A percentile compares a stretch with the other conserved stretches of the same genome.
Conservation (phyloP, 2,113 vertebrate genomes). For the Pelvicachromis taeniatus region DNA sequence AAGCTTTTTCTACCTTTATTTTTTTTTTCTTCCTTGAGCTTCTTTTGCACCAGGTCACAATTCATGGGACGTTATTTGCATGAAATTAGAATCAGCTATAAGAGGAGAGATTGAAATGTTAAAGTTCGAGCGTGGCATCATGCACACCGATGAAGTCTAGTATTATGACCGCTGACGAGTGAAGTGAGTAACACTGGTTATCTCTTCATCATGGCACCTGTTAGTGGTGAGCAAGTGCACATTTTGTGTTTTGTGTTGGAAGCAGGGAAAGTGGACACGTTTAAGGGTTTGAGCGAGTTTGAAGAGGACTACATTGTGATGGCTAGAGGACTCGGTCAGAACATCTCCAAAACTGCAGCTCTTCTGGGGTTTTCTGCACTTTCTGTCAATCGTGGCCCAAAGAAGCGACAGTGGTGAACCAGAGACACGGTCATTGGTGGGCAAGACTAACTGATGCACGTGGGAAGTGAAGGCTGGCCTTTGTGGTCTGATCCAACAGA, state of each 20-base stretch:
- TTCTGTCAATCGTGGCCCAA: not conserved
- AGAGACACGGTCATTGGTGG: no score
- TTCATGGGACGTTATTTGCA: not conserved
- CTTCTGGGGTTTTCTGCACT: not conserved
- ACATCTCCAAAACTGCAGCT: not conserved
- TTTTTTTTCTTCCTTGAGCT: not conserved
- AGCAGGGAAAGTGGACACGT: not conserved
- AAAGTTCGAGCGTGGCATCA: not conserved
- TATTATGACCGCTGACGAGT: not conserved
- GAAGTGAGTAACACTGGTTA: not conserved
- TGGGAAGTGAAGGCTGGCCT: no score
- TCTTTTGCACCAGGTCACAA: not conserved
- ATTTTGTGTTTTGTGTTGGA: not conserved
- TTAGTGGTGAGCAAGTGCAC: not conserved
- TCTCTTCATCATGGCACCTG: not conserved
- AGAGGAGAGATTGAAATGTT: not conserved
- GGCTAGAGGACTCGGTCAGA: not conserved
- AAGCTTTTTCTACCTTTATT: not conserved
- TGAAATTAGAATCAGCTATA: not conserved
- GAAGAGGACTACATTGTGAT: not conserved
- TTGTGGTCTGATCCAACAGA: no score
- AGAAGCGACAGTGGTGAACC: fast-evolving
- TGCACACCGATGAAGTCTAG: not conserved
- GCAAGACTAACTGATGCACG: no score
- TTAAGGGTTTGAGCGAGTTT: not conserved